Conservation (phyloP, 35 echinoderm and acorn worm genomes). For the Patiria miniata region DNA sequence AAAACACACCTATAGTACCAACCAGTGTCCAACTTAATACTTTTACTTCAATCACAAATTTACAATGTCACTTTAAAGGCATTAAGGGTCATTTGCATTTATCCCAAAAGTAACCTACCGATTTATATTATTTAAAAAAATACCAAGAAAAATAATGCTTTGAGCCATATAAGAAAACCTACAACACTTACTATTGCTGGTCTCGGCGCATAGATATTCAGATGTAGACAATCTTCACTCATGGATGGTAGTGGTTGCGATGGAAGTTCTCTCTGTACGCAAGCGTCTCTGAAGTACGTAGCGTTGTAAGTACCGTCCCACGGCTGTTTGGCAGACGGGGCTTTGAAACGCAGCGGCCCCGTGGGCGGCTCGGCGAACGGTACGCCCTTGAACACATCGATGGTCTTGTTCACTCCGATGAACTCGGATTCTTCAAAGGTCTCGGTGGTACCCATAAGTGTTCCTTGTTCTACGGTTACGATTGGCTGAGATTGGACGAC, state of each 20-base stretch:
- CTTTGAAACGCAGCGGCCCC: conserved; percentile 49
- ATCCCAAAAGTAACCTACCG: too few species aligned
- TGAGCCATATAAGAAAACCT: too few species aligned
- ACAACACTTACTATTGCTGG: conserved; percentile 18
- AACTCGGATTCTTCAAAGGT: not conserved
- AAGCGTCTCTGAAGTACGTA: conserved; percentile 44
- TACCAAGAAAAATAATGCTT: too few species aligned
- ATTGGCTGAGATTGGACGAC: not conserved
- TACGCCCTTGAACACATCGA: conserved; percentile 76
- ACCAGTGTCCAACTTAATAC: too few species aligned
- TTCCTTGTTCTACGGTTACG: conserved; percentile 26
- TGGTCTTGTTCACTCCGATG: not conserved
- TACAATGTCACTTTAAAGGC: too few species aligned
- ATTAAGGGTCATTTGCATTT: too few species aligned
- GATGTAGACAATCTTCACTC: conserved; percentile 76
- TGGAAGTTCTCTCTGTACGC: conserved; percentile 24
- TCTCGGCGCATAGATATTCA: conserved; percentile 74
- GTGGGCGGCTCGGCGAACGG: conserved; percentile 82
- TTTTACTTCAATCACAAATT: too few species aligned
- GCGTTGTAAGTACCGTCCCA: conserved; percentile 58
- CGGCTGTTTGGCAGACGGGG: conserved; percentile 46
- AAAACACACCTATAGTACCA: too few species aligned
- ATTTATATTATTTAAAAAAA: too few species aligned
- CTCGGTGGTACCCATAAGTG: not conserved
- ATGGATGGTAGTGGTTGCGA: not conserved